Evolutionary conservation across 2,113 vertebrate species (phyloP).

Genomic region (Muntiacus reevesi): DNA sequence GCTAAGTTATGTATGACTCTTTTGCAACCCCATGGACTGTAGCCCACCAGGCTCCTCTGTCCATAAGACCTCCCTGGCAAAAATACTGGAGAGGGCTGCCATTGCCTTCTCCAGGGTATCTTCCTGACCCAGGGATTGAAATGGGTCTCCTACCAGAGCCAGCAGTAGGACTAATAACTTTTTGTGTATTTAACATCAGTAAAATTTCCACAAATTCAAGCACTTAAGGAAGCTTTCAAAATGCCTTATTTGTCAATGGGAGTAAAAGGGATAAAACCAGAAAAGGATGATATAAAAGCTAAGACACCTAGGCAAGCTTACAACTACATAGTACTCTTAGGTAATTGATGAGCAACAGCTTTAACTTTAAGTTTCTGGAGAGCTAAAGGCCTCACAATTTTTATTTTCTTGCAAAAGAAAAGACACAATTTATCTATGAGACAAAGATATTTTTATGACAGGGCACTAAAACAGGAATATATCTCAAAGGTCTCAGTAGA

Average conservation of each 20-base stretch:
- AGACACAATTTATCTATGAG: slow-evolving; percentile 33
- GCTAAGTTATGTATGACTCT: neutral
- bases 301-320: neutral
- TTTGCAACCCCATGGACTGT: neutral
- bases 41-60: neutral
- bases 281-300: slow-evolving; percentile 28
- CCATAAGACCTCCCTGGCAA: neutral
- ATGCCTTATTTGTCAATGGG: neutral
- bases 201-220: neutral
- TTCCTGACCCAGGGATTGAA: neutral
- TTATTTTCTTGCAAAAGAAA: slow-evolving; percentile 50
- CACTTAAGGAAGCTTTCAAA: slow-evolving; percentile 27
- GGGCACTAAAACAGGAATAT: slow-evolving; percentile 9
- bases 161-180: neutral
- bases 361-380: slow-evolving; percentile 37
- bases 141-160: neutral
- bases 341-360: neutral
- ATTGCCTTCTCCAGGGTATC: neutral
- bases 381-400: slow-evolving; percentile 13
- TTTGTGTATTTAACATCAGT: neutral
- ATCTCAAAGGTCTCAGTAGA: slow-evolving; percentile 14
- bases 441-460: slow-evolving; percentile 47
- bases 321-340: neutral
- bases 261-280: slow-evolving; percentile 6
- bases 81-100: neutral